phyloP scores from a whole-genome alignment of 2,797 vertebrate genomes.

The Muscicapa striata region DNA sequence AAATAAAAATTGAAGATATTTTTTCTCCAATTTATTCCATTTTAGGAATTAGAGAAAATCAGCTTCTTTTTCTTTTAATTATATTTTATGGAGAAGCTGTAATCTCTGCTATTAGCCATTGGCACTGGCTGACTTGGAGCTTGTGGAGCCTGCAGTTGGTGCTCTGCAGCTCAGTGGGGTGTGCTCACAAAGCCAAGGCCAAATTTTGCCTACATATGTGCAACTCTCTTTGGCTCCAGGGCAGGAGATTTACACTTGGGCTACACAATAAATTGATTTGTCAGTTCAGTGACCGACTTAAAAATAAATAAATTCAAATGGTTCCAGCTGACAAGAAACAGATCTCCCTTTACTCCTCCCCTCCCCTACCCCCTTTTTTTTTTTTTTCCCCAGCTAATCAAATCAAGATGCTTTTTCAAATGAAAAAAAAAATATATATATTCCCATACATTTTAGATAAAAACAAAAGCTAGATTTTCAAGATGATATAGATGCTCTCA shows the following conservation, averaged over 20 bases:
- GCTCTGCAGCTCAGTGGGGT: background rate
- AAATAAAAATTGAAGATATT: conserved; percentile 51
- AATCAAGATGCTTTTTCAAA: background rate
- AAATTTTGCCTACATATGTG: conserved; percentile 1
- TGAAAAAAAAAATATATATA: background rate
- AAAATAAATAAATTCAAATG: conserved; percentile 24
- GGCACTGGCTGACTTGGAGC: conserved; percentile 21
- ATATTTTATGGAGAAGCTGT: conserved; percentile 47
- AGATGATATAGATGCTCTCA: rapidly evolving
- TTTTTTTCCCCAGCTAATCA: background rate
- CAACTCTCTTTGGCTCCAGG: background rate
- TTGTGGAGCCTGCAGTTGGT: conserved; percentile 41
- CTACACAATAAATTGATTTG: conserved; percentile 12
- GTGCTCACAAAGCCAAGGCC: conserved; percentile 38
- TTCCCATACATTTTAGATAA: background rate
- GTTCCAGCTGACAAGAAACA: background rate
- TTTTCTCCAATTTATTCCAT: conserved; percentile 33
- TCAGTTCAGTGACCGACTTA: background rate
- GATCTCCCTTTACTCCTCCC: background rate
- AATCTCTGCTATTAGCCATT: conserved; percentile 66
- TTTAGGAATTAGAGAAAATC: conserved; percentile 68
- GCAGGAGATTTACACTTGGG: background rate
- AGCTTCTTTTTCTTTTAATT: conserved; percentile 68
- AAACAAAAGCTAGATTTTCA: background rate
- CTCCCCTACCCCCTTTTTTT: background rate